Conservation (phyloP, 2,797 vertebrate species). For the Epinephelus coioides region DNA sequence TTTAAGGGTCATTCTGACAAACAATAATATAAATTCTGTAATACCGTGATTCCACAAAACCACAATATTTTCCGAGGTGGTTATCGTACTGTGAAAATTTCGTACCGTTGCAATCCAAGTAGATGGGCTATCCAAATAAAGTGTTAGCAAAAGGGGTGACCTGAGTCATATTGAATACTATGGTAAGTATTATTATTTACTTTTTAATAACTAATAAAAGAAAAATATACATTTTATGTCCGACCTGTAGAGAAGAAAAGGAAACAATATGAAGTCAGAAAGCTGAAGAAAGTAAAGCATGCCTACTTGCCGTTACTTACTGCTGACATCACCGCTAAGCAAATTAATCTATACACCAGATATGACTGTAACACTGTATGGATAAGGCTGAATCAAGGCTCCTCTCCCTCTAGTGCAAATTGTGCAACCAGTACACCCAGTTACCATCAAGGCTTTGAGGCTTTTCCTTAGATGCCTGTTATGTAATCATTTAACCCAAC, state of each 20-base stretch:
- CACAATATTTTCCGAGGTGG: too few relatives aligned
- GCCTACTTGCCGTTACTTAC: too few relatives aligned
- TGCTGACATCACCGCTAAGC: neutral
- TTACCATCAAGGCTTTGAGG: neutral
- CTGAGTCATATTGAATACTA: neutral
- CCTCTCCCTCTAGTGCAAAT: neutral
- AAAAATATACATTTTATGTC: neutral
- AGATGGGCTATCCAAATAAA: too few relatives aligned
- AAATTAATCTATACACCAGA: neutral
- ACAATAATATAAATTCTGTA: too few relatives aligned
- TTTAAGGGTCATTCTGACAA: too few relatives aligned
- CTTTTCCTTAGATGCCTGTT: constrained; percentile 24
- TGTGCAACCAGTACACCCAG: constrained; percentile 16
- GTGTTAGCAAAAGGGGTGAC: too few relatives aligned
- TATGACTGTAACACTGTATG: neutral
- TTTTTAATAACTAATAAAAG: neutral
- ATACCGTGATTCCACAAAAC: too few relatives aligned
- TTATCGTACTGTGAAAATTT: too few relatives aligned
- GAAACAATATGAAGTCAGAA: too few relatives aligned
- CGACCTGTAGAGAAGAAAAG: too few relatives aligned
- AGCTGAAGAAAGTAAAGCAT: too few relatives aligned
- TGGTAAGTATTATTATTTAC: neutral
- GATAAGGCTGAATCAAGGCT: neutral
- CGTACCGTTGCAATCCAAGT: too few relatives aligned
- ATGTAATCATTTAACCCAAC: constrained; percentile 46